Percentiles rank a stretch among this genome's conserved stretches.
phyloP scores from a whole-genome alignment of 2,797 vertebrate species.

The Dipus sagitta region DNA sequence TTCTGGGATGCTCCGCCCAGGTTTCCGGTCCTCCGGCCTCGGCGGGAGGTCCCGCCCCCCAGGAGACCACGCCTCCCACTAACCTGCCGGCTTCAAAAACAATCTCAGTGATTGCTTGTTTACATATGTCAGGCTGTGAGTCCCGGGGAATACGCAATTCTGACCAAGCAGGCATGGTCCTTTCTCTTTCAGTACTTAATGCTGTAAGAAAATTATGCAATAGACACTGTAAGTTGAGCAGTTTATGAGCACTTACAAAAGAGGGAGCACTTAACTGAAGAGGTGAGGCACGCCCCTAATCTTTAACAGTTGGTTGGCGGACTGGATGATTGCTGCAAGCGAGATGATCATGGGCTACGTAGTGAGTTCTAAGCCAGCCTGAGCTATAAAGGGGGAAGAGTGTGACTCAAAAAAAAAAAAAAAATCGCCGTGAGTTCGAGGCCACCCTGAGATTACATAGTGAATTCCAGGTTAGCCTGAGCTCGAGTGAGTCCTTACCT shows the following conservation, averaged over 20 bases:
- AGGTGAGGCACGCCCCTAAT: neutral
- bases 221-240: neutral
- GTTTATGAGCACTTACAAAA: neutral
- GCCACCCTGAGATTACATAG: neutral
- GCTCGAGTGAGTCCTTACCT: too few relatives aligned
- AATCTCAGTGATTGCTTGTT: neutral
- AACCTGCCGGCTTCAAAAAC: rapidly evolving
- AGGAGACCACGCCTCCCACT: neutral
- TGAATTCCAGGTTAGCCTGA: too few relatives aligned
- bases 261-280: neutral
- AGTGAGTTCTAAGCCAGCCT: too few relatives aligned
- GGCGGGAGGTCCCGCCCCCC: neutral
- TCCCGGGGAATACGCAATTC: neutral
- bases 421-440: neutral
- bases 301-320: neutral
- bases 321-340: too few relatives aligned
- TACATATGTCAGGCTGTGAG: neutral
- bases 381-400: too few relatives aligned
- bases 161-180: neutral
- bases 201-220: neutral
- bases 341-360: too few relatives aligned
- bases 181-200: neutral
- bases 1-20: constrained; percentile 58
- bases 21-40: neutral
- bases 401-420: neutral